Evolutionary conservation across 2,888 invertebrate species (phyloP).

Genomic region (Syrista parreyssii): DNA sequence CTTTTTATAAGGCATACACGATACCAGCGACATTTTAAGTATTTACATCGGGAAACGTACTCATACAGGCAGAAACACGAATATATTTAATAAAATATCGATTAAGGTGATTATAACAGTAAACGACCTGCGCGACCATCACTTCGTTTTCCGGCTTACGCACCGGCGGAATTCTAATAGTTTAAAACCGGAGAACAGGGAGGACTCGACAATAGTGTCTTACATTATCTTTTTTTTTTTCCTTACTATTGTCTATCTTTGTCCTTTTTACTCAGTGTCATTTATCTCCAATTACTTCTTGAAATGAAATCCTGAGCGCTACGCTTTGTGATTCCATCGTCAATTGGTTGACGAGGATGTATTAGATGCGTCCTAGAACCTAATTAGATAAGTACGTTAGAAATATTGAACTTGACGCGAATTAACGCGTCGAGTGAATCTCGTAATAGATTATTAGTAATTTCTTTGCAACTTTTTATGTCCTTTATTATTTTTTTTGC

Average conservation of each 20-base stretch:
- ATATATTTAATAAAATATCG: conserved; percentile 43
- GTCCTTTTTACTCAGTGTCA: conserved; percentile 18
- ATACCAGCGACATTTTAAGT: neutral
- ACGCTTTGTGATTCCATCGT: neutral
- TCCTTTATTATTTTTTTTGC: conserved; percentile 42
- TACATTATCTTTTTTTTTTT: neutral
- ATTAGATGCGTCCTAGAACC: neutral
- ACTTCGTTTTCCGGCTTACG: conserved; percentile 45
- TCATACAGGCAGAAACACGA: conserved; percentile 39
- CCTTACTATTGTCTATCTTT: conserved; percentile 24
- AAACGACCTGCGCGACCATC: conserved; percentile 43
- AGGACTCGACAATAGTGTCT: conserved; percentile 40
- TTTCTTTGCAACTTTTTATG: conserved; percentile 31
- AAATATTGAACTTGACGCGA: neutral
- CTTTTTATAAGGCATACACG: neutral
- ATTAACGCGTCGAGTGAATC: neutral
- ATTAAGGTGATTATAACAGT: conserved; percentile 23
- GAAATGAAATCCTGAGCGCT: neutral
- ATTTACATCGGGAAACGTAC: neutral
- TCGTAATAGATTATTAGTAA: neutral
- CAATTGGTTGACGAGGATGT: neutral
- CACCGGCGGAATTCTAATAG: conserved; percentile 44
- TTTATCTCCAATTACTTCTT: neutral
- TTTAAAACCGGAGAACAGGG: conserved; percentile 47
- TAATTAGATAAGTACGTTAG: neutral